Evolutionary conservation across 2,113 vertebrate species (phyloP).

Genomic region (Pao palembangensis): DNA sequence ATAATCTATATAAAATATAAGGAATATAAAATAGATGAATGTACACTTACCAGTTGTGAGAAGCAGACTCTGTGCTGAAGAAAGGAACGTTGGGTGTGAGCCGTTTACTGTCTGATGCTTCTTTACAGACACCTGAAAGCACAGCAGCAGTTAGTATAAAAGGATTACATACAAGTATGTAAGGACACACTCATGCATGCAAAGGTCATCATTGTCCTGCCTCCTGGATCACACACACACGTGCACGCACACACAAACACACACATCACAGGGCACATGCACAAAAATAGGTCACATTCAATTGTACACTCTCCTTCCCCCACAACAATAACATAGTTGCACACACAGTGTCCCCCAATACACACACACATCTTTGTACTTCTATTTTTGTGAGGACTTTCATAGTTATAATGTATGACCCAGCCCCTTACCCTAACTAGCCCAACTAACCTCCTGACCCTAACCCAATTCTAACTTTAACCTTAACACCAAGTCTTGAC

Average conservation of each 20-base stretch:
- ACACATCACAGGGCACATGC: constrained; percentile 29
- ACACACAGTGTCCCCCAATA: constrained; percentile 2
- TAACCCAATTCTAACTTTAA: neutral
- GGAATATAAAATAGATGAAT: neutral
- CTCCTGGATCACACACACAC: constrained; percentile 25
- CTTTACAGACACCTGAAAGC: constrained; percentile 71
- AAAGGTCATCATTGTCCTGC: constrained; percentile 42
- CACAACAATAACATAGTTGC: constrained; percentile 37
- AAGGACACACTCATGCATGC: constrained; percentile 14
- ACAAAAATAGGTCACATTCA: constrained; percentile 60
- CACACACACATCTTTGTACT: constrained; percentile 4
- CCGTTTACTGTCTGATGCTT: constrained; percentile 61
- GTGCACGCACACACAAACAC: constrained; percentile 8
- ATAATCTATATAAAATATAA: neutral
- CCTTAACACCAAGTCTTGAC: neutral
- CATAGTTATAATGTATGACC: too few species aligned
- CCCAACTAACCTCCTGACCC: neutral
- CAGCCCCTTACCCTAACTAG: too few species aligned
- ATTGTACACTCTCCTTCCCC: constrained; percentile 41
- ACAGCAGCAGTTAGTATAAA: constrained; percentile 45
- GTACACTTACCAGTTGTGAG: constrained; percentile 61
- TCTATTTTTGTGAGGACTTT: too few species aligned
- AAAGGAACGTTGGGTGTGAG: constrained; percentile 51
- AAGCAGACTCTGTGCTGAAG: constrained; percentile 51
- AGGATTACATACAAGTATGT: constrained; percentile 41